Evolutionary conservation across 2,797 vertebrate genomes (phyloP).

Genomic region (Acestrorhynchus altus): DNA sequence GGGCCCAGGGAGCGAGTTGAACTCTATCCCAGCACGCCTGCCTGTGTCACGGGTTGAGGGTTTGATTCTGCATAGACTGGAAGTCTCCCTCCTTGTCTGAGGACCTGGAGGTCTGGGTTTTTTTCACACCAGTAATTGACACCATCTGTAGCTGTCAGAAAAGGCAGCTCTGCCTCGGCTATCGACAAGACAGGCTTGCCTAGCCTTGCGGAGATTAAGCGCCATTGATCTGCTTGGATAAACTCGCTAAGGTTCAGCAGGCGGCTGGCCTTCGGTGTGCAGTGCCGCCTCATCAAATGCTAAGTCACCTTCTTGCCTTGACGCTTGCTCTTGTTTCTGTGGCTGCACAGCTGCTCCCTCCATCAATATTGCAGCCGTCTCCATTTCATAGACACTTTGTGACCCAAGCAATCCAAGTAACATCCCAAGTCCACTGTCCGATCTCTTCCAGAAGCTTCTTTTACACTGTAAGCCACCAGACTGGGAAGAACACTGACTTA

Average conservation of each 20-base stretch:
- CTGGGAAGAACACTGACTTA: not conserved
- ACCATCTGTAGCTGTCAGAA: constrained; percentile 89
- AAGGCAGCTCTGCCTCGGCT: constrained; percentile 45
- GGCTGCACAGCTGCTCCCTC: constrained; percentile 28
- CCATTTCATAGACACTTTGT: not conserved
- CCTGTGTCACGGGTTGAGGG: constrained; percentile 6
- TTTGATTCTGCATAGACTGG: constrained; percentile 1
- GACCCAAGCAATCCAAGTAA: constrained; percentile 18
- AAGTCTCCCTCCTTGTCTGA: constrained; percentile 25
- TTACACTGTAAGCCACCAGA: not conserved
- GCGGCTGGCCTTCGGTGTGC: constrained; percentile 66
- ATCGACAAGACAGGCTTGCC: constrained; percentile 58
- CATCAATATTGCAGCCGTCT: constrained; percentile 55
- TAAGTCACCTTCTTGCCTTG: constrained; percentile 60
- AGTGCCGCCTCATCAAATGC: constrained; percentile 75
- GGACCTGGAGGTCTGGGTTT: constrained; percentile 32
- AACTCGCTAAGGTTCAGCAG: constrained; percentile 76
- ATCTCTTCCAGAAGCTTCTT: not conserved
- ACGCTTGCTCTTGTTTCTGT: constrained; percentile 52
- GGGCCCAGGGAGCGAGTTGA: not conserved
- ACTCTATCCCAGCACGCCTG: constrained; percentile 23
- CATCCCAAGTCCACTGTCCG: not conserved
- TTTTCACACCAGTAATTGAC: constrained; percentile 85
- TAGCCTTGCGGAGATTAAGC: constrained; percentile 85
- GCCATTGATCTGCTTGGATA: constrained; percentile 87